Conservation (phyloP, 2,113 vertebrate species). For the Vulpes vulpes region DNA sequence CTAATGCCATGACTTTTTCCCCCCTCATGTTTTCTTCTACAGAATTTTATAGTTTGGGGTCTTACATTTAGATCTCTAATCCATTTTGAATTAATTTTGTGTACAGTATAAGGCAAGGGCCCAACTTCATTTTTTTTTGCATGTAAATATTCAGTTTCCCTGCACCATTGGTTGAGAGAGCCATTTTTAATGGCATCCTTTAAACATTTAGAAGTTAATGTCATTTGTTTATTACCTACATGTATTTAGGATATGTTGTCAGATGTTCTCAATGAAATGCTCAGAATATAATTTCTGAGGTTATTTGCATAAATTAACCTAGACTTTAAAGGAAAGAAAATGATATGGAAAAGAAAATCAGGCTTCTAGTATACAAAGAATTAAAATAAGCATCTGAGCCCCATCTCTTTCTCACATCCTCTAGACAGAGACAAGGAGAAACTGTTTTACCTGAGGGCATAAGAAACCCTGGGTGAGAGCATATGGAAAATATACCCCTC, state of each 20-base stretch:
- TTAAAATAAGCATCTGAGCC: background rate
- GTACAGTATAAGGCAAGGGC: background rate
- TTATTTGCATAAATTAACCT: background rate
- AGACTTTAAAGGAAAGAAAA: background rate
- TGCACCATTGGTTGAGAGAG: background rate
- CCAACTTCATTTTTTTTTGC: background rate
- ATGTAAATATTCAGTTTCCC: background rate
- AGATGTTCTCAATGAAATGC: background rate
- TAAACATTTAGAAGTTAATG: background rate
- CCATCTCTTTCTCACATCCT: background rate
- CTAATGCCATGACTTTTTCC: background rate
- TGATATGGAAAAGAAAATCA: background rate
- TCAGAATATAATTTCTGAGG: constrained; percentile 5
- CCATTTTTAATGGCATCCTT: background rate
- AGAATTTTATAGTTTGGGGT: background rate
- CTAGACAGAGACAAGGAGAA: background rate
- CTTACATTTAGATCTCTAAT: background rate
- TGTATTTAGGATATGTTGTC: background rate
- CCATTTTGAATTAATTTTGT: background rate
- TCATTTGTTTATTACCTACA: background rate
- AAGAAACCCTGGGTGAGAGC: background rate
- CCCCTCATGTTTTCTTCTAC: background rate
- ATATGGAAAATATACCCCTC: background rate
- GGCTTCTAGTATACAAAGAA: background rate
- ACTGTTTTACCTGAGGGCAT: background rate